phyloP scores from a whole-genome alignment of 37 sponge, comb jelly and placozoan genomes.

The Aplysina aerophoba region DNA sequence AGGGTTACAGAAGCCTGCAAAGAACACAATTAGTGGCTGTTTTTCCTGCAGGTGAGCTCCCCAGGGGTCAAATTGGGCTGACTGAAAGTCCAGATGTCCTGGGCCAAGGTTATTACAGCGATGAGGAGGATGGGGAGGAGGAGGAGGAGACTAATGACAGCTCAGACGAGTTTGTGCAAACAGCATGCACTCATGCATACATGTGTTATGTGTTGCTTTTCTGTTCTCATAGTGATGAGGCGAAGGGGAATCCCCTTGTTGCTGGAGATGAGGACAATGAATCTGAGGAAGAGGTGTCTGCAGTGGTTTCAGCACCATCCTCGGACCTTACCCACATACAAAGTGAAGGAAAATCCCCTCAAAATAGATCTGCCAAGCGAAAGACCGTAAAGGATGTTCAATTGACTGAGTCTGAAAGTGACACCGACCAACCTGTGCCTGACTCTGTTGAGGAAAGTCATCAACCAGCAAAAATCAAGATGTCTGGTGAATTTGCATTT shows the following conservation, averaged over 20 bases:
- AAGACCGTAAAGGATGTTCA: conserved; percentile 1
- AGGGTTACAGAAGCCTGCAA: no score
- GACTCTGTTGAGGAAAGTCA: background rate
- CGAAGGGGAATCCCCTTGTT: conserved; percentile 28
- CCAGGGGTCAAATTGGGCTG: no score
- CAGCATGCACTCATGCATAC: no score
- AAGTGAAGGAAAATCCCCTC: background rate
- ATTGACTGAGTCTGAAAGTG: conserved; percentile 20
- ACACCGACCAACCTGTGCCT: background rate
- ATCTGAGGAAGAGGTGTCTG: background rate
- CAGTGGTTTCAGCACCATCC: background rate
- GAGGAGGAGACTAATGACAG: no score
- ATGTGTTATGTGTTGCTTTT: background rate
- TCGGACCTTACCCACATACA: background rate
- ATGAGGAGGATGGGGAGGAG: no score
- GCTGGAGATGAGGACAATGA: conserved; percentile 39
- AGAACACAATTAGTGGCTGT: no score
- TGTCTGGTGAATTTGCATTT: conserved; percentile 13
- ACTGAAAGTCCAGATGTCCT: no score
- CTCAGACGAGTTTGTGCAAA: no score
- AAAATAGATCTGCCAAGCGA: background rate
- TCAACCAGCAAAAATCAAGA: background rate
- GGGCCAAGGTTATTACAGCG: no score
- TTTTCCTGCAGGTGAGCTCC: background rate
- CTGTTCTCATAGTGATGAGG: conserved; percentile 7